These are phyloP conservation scores for Aradophagus sp. DNA, from an alignment of 1,140 invertebrate species.

Conservation along the genomic window DNA sequence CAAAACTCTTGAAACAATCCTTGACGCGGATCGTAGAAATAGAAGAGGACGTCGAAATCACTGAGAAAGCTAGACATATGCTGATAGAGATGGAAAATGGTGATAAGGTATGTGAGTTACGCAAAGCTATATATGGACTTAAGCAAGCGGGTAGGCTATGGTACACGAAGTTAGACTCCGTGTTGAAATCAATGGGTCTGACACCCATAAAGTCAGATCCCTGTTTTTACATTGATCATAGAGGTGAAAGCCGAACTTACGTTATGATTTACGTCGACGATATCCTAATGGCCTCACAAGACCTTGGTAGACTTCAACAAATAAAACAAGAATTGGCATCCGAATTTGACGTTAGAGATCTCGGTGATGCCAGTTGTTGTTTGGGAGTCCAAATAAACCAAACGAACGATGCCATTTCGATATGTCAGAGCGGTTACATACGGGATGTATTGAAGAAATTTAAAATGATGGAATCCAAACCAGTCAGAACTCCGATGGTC, in stretches of 20 bases:
- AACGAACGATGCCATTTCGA: background rate
- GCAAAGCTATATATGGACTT: conserved; percentile 65
- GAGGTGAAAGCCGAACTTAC: background rate
- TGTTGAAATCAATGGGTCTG: conserved; percentile 37
- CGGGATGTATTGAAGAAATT: conserved; percentile 2
- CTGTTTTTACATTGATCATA: conserved; percentile 4
- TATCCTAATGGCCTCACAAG: conserved; percentile 59
- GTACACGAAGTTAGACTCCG: background rate
- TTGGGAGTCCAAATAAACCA: conserved; percentile 15
- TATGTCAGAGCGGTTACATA: conserved; percentile 12
- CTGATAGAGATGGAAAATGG: too few species aligned
- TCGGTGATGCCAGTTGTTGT: conserved; percentile 15
- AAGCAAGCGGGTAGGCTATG: conserved; percentile 58
- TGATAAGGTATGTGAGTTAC: conserved; percentile 54
- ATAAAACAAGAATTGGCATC: conserved; percentile 3
- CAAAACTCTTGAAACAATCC: too few species aligned
- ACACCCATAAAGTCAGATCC: background rate
- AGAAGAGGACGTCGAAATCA: too few species aligned
- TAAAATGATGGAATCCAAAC: conserved; percentile 11
- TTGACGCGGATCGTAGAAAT: too few species aligned
- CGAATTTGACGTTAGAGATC: conserved; percentile 21
- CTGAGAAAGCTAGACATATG: too few species aligned
- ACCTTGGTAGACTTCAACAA: conserved; percentile 16
- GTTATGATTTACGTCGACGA: conserved; percentile 66
- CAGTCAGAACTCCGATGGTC: background rate